phyloP scores from a whole-genome alignment of 2,888 invertebrate species.

The Tromatobia lineatoria region DNA sequence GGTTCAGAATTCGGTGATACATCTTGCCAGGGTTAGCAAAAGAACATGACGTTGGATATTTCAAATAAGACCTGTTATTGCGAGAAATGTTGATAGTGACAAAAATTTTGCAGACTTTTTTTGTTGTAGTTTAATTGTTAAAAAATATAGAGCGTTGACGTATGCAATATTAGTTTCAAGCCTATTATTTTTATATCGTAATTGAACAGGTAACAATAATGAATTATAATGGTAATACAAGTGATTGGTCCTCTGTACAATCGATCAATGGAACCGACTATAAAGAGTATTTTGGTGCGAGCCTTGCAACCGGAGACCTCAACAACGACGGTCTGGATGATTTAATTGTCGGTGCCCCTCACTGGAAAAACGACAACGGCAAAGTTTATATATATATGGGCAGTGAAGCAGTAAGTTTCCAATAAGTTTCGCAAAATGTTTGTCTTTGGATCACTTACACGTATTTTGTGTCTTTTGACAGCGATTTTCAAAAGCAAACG shows the following conservation, averaged over 20 bases:
- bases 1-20: no score
- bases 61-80: no score
- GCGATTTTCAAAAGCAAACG: constrained; percentile 66
- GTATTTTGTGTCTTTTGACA: constrained; percentile 34
- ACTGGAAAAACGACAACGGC: constrained; percentile 79
- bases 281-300: constrained; percentile 80
- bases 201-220: constrained; percentile 73
- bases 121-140: no score
- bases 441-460: not conserved
- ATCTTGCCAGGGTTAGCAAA: no score
- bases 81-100: no score
- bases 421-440: not conserved
- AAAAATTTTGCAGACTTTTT: no score
- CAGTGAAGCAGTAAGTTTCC: constrained; percentile 45
- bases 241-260: constrained; percentile 47
- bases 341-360: constrained; percentile 80
- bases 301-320: constrained; percentile 79
- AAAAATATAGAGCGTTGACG: not conserved
- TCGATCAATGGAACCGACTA: constrained; percentile 72
- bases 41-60: no score
- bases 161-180: not conserved
- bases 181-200: not conserved
- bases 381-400: constrained; percentile 77
- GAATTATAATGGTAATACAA: constrained; percentile 50
- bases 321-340: constrained; percentile 80